Evolutionary conservation across 1,140 invertebrate genomes (phyloP).

Genomic region (Temnothorax longispinosus): DNA sequence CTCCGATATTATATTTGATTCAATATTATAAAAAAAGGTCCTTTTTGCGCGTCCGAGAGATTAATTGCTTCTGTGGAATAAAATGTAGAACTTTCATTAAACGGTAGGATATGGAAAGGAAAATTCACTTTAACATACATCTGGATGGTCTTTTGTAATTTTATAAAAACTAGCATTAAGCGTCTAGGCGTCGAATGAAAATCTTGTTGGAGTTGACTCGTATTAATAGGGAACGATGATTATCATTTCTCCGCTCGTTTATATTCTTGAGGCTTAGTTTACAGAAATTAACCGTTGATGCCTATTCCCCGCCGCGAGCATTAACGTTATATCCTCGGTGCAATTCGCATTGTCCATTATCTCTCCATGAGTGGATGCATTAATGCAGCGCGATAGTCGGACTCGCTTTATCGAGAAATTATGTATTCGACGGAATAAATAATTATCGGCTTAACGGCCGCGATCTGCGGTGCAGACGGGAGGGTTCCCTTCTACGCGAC

Average conservation of each 20-base stretch:
- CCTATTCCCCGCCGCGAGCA: background rate
- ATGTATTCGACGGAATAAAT: conserved; percentile 50
- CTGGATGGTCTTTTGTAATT: background rate
- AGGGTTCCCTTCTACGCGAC: conserved; percentile 62
- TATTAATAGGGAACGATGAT: background rate
- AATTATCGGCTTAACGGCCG: conserved; percentile 53
- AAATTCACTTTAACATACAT: conserved; percentile 10
- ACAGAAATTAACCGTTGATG: background rate
- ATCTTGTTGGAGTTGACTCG: background rate
- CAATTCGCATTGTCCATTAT: conserved; percentile 14
- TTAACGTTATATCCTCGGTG: background rate
- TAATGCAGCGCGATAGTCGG: conserved; percentile 23
- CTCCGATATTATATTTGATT: conserved; percentile 6
- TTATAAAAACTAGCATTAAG: background rate
- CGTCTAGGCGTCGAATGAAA: background rate
- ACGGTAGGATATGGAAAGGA: background rate
- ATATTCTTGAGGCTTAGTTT: background rate
- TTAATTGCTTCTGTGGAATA: conserved; percentile 15
- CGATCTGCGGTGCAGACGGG: conserved; percentile 42
- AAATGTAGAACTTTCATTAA: background rate
- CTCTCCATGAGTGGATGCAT: conserved; percentile 12
- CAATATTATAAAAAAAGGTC: background rate
- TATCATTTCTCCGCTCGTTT: background rate
- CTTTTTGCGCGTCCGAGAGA: background rate
- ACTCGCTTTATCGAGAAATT: conserved; percentile 37